Base-by-base conservation (phyloP, 2,113 vertebrate genomes). In the Thamnophis sirtalis region DNA sequence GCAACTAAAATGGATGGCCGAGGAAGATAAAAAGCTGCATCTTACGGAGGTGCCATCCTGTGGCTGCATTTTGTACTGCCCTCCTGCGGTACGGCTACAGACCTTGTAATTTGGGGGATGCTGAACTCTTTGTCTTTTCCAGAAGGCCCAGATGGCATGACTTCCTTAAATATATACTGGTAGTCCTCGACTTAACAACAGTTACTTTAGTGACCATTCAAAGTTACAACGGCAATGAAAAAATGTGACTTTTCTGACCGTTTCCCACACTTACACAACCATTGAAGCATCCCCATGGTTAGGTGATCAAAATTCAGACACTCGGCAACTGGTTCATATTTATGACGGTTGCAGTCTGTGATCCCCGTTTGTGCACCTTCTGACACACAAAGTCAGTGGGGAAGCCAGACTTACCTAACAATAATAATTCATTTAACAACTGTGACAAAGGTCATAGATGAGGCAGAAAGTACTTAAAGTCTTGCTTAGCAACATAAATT, bases 1-100 rank as follows among this genome's bases (percentile, higher is more conserved):
- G 91, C 93, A 93, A 90, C 94, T 92, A 54, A 17, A n/a, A 93
- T 93, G 93, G 96, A 73, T 94, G 95, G 95, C 91, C 38, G 94
- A 91, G 94, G 92, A 5, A 89, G 93, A 93, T 94, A 89, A 60
- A 94, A 92, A 93, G 90, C 3, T 58, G 56, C 28, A 87, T 26
- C 9, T 60, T 86, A n/a, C 63, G 53, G 54, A 85, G 91, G 68
- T 93, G 96, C 96, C 96, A 90, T 96, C 8, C 54, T 73, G 94
- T 95, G 96, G 96, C 93, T 56, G 50, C 92, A 48, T 88, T 86
- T 48, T 33, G 90, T 54, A 93, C 54, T 94, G 43, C 95, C n/a
- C 0, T 93, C 60, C n/a, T 0, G 50, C 49, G 86, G 58, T 49
- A 63, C 15, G 24, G 24, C 43, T 9, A 24, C 73, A 38, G 24